A percentile compares a stretch with the other conserved stretches of the same genome.
phyloP scores from a whole-genome alignment of 2,113 vertebrate genomes.

The Mionectes macconnelli region DNA sequence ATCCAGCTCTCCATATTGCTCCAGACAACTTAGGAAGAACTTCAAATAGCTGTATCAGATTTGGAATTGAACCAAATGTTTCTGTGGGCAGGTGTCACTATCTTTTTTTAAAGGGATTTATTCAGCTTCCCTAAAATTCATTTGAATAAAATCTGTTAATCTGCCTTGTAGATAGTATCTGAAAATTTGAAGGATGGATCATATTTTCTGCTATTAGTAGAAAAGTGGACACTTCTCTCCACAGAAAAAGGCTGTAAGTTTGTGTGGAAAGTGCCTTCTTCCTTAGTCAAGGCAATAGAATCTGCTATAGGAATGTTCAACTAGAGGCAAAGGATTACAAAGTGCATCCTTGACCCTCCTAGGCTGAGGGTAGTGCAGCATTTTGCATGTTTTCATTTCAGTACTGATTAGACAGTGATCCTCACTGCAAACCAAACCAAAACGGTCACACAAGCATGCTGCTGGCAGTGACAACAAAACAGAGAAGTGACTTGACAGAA shows the following conservation, averaged over 20 bases:
- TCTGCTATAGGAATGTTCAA: not conserved
- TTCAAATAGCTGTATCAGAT: not conserved
- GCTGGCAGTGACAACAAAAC: not conserved
- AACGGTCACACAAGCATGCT: not conserved
- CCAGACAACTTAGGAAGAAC: not conserved
- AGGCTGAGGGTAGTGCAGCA: not conserved
- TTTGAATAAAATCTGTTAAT: conserved; percentile 12
- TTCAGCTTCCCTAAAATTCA: not conserved
- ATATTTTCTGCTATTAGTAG: not conserved
- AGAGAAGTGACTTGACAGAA: not conserved
- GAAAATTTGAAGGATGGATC: conserved; percentile 5
- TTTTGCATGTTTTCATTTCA: not conserved
- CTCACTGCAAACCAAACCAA: not conserved
- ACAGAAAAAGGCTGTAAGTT: not conserved
- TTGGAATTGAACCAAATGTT: not conserved
- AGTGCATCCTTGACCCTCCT: not conserved
- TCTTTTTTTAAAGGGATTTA: not conserved
- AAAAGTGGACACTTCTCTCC: not conserved
- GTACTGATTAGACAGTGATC: not conserved
- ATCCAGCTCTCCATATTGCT: not conserved
- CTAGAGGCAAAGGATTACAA: not conserved
- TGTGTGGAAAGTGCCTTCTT: not conserved
- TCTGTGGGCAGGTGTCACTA: not conserved
- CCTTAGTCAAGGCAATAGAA: not conserved
- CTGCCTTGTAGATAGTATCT: not conserved